Base-by-base conservation (phyloP, 2,797 vertebrate species). In the Hypotaenidia okinawae region DNA sequence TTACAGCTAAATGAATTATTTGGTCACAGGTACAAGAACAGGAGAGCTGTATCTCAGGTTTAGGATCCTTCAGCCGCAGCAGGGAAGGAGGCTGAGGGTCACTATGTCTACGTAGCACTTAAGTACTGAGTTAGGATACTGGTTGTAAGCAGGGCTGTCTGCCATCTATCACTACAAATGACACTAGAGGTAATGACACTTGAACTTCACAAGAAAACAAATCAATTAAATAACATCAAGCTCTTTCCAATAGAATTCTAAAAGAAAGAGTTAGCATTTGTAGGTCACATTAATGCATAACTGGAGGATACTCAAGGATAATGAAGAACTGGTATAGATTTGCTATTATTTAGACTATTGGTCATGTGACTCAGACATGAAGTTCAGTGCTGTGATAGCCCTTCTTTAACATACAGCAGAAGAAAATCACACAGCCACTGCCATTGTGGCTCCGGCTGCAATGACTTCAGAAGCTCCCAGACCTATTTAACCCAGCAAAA, bases 1-100 rank as follows among this genome's bases (percentile, higher is more conserved):
- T 95, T 89, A 73, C 18, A 90, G 79, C 55, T 52, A 63, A 79
- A 55, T 79, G 73, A 95, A 69, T 64, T 27, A 57, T 68, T 77
- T 39, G 73, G 84, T 77, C 64, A 72, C 51, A 52, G 76, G 61
- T 66, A 66, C 21, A n/a, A 69, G 75, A 84, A 59, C 21, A 80
- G 57, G 5, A 64, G 52, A 87, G 30, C 32, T 0, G 0, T 51
- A 66, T 25, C 25, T 70, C 47, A 64, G 43, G 16, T 47, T 78
- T 55, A n/a, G 90, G 63, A 78, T 45, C 52, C 39, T 63, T 84
- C 62, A 78, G 75, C 33, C n/a, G 17, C 6, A 67, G 75, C 64
- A 80, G 21, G 47, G 52, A n/a, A 35, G 8, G 30, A 35, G 52
- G 5, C 1, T 64, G 45, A 47, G 33, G 24, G 35, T 70, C n/a